phyloP scores from a whole-genome alignment of 2,113 vertebrate species.

The Mirza zaza region DNA sequence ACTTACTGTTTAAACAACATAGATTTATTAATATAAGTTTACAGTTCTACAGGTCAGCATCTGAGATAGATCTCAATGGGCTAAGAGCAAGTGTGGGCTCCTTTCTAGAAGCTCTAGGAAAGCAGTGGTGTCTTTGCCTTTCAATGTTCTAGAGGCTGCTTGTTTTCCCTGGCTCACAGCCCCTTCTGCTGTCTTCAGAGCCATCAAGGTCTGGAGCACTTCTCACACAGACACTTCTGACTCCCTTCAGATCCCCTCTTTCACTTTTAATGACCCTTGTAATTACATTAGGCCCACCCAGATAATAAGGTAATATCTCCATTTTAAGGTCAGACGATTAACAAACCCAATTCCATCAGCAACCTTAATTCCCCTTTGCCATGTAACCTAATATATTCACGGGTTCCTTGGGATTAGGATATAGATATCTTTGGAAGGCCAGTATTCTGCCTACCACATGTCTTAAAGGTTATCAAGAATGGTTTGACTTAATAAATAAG shows the following conservation, averaged over 20 bases:
- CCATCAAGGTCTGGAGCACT: background rate
- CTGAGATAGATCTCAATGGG: background rate
- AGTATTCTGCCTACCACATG: background rate
- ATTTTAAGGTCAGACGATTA: background rate
- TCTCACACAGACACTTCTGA: background rate
- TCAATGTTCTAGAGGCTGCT: background rate
- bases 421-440: background rate
- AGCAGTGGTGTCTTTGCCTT: background rate
- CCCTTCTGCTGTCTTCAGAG: background rate
- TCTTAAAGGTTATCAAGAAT: background rate
- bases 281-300: too few relatives aligned
- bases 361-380: background rate
- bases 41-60: background rate
- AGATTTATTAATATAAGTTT: background rate
- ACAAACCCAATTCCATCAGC: background rate
- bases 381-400: background rate
- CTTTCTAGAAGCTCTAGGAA: background rate
- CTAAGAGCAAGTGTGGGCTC: background rate
- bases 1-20: background rate
- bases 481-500: slow-evolving; percentile 1
- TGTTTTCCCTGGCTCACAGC: background rate
- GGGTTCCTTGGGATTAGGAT: background rate
- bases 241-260: background rate
- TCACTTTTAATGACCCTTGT: background rate
- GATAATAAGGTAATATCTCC: background rate